phyloP scores from a whole-genome alignment of 2,888 invertebrate species.

The Netelia virgata region DNA sequence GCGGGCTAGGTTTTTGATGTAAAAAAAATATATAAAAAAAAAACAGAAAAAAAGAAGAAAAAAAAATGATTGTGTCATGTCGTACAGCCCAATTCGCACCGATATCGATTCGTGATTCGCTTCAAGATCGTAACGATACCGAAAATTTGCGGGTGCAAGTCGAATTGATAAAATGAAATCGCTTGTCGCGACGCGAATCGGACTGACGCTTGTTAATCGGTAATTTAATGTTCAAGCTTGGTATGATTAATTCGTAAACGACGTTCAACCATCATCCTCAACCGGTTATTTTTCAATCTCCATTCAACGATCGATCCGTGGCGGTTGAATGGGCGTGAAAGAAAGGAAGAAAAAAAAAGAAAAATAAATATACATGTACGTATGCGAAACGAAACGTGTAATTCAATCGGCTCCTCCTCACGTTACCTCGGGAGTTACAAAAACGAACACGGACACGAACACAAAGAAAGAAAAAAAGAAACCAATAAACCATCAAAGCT shows the following conservation, averaged over 20 bases:
- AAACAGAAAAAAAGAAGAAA: constrained; percentile 70
- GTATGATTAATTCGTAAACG: constrained; percentile 26
- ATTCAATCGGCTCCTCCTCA: constrained; percentile 46
- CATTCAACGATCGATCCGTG: not conserved
- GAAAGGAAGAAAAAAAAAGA: not conserved
- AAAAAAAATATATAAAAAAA: constrained; percentile 71
- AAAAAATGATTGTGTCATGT: constrained; percentile 60
- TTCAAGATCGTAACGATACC: constrained; percentile 7
- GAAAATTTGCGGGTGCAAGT: no score
- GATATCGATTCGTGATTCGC: constrained; percentile 36
- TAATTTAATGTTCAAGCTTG: constrained; percentile 25
- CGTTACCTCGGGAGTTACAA: constrained; percentile 54
- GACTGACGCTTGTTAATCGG: constrained; percentile 61
- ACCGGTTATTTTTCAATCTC: constrained; percentile 48
- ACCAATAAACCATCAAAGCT: constrained; percentile 49
- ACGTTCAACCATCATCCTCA: constrained; percentile 49
- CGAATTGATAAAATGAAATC: not conserved
- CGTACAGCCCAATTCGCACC: constrained; percentile 43
- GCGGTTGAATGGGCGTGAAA: not conserved
- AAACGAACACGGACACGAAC: constrained; percentile 47
- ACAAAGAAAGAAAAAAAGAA: constrained; percentile 41
- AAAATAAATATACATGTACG: not conserved
- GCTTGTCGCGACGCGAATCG: constrained; percentile 46
- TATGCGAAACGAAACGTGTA: constrained; percentile 17
- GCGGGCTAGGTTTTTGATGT: constrained; percentile 81